These are phyloP conservation scores for Falco biarmicus DNA, from an alignment of 2,797 vertebrate genomes.

Conservation along the genomic window DNA sequence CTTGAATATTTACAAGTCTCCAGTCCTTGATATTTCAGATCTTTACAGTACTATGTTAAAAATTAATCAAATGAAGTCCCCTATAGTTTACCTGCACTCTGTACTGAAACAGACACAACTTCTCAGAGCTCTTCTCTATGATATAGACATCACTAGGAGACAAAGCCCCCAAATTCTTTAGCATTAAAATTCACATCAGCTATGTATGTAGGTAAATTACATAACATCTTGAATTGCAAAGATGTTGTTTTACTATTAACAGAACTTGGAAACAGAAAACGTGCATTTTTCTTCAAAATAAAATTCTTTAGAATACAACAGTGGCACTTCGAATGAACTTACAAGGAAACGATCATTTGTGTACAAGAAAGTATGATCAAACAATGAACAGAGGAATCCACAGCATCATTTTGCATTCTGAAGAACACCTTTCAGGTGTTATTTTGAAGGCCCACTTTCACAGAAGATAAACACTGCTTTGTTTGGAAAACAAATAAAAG, in stretches of 20 bases:
- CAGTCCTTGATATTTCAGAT: background rate
- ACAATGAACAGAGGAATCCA: background rate
- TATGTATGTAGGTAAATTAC: background rate
- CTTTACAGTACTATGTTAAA: background rate
- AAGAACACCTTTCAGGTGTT: background rate
- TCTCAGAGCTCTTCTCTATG: background rate
- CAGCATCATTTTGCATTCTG: background rate
- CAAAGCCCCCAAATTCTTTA: background rate
- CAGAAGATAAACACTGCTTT: background rate
- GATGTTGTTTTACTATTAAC: background rate
- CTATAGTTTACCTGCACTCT: background rate
- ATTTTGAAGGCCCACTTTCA: background rate
- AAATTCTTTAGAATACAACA: background rate
- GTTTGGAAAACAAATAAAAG: background rate
- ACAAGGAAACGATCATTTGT: background rate
- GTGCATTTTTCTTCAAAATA: background rate
- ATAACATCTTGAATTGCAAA: background rate
- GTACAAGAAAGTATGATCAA: background rate
- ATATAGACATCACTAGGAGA: accelerated
- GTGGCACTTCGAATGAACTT: background rate
- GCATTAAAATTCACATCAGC: background rate
- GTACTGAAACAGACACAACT: background rate
- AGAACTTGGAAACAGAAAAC: background rate
- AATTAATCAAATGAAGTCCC: background rate
- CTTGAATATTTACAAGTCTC: background rate